Conservation (phyloP, 2,797 vertebrate genomes). For the Yasuhikotakia modesta region DNA sequence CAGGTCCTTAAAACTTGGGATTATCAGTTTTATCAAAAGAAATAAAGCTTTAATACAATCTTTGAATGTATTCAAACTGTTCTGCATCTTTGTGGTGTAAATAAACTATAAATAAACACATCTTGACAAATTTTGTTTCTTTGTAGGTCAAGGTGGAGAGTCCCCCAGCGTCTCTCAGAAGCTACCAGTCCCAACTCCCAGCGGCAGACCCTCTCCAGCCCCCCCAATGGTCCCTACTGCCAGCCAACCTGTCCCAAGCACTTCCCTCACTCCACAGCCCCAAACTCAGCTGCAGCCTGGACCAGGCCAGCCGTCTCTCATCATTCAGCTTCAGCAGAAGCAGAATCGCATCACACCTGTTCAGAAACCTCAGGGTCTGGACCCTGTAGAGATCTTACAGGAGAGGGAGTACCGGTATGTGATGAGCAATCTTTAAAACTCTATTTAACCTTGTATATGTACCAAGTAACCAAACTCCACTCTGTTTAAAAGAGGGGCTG, state of each 20-base stretch:
- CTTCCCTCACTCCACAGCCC: slow-evolving; percentile 72
- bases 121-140: background rate
- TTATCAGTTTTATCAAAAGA: no score
- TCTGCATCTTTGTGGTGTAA: no score
- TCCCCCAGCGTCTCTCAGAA: slow-evolving; percentile 83
- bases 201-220: slow-evolving; percentile 88
- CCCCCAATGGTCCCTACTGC: slow-evolving; percentile 68
- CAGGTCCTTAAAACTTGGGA: no score
- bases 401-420: slow-evolving; percentile 94
- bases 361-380: slow-evolving; percentile 95
- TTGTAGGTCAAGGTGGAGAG: slow-evolving; percentile 82
- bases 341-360: slow-evolving; percentile 96
- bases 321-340: slow-evolving; percentile 94
- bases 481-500: no score
- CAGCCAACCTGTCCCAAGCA: slow-evolving; percentile 76
- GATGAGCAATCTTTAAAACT: background rate
- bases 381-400: slow-evolving; percentile 95
- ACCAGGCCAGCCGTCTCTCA: slow-evolving; percentile 87
- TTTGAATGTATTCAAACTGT: no score
- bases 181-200: slow-evolving; percentile 76
- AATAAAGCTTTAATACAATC: no score
- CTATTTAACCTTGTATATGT: no score
- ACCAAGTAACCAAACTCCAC: no score
- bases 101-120: no score
- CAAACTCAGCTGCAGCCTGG: slow-evolving; percentile 69